Evolutionary conservation across 2,797 vertebrate genomes (phyloP).

Genomic region (Sebastes iracundus): DNA sequence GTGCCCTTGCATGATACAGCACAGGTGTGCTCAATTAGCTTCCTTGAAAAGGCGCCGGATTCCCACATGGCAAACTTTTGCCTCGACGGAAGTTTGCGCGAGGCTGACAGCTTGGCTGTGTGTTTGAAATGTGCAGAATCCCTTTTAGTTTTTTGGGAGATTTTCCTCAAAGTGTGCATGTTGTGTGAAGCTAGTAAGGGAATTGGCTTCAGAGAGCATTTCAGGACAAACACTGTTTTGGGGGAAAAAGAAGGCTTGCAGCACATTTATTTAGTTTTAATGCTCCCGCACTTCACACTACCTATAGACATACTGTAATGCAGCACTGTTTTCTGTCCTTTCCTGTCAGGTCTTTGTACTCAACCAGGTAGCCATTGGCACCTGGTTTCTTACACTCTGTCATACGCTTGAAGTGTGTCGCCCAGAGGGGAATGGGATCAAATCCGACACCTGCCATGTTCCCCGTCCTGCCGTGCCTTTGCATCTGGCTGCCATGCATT

Average conservation of each 20-base stretch:
- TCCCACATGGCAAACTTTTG: not conserved
- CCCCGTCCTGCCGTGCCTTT: conserved; percentile 33
- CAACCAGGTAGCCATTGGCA: conserved; percentile 33
- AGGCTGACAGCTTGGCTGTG: not conserved
- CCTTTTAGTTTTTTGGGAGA: not conserved
- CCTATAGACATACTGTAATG: not conserved
- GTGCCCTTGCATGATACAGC: not conserved
- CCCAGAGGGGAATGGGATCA: conserved; percentile 55
- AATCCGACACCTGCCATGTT: conserved; percentile 65
- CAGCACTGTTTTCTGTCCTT: conserved; percentile 32
- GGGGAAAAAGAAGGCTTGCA: not conserved
- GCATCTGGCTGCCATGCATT: conserved; percentile 45
- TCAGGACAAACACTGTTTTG: not conserved
- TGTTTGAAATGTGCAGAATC: not conserved
- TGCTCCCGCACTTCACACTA: not conserved
- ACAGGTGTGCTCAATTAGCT: not conserved
- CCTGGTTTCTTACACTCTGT: conserved; percentile 47
- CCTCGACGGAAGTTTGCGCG: not conserved
- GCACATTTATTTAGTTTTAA: not conserved
- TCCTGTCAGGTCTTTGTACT: conserved; percentile 38
- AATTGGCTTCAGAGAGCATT: not conserved
- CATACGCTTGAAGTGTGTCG: conserved; percentile 45
- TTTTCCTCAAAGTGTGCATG: not conserved
- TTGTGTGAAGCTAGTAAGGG: not conserved
- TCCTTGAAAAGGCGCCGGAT: not conserved